Evolutionary conservation across 2,888 invertebrate species (phyloP).

Genomic region (Sylvicola cinctus): DNA sequence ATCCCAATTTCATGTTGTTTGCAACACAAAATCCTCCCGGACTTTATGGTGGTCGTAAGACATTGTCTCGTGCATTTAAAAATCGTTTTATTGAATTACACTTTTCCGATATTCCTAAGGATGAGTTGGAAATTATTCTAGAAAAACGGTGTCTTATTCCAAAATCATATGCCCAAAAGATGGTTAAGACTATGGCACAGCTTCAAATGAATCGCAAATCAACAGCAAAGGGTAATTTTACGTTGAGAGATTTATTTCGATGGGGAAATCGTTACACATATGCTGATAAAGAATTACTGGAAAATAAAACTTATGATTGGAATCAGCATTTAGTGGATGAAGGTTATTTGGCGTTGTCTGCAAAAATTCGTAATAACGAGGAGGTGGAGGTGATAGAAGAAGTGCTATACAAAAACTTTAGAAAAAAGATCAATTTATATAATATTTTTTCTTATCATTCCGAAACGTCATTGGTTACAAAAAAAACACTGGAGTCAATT

Average conservation of each 20-base stretch:
- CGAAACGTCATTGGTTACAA: constrained; percentile 57
- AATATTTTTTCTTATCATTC: constrained; percentile 48
- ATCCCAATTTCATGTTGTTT: constrained; percentile 88
- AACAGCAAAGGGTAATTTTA: constrained; percentile 81
- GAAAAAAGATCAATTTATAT: constrained; percentile 46
- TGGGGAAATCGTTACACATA: constrained; percentile 90
- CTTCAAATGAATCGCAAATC: constrained; percentile 64
- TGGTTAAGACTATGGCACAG: constrained; percentile 81
- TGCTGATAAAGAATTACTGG: constrained; percentile 34
- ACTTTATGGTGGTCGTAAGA: constrained; percentile 88
- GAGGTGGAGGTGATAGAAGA: constrained; percentile 66
- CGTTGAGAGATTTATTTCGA: constrained; percentile 82
- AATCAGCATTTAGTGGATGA: constrained; percentile 92
- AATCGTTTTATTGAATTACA: constrained; percentile 96
- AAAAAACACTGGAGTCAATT: constrained; percentile 43
- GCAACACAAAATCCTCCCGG: constrained; percentile 99
- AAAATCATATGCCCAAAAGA: constrained; percentile 66
- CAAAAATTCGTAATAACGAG: constrained; percentile 66
- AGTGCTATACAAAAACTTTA: constrained; percentile 60
- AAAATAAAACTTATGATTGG: constrained; percentile 69
- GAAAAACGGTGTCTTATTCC: constrained; percentile 78
- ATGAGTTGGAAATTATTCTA: constrained; percentile 73
- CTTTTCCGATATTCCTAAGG: constrained; percentile 81
- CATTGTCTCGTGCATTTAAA: constrained; percentile 86
- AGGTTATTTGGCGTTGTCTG: constrained; percentile 84